These are phyloP conservation scores for Rhinophrynus dorsalis DNA, from an alignment of 2,797 vertebrate genomes.

Conservation along the genomic window DNA sequence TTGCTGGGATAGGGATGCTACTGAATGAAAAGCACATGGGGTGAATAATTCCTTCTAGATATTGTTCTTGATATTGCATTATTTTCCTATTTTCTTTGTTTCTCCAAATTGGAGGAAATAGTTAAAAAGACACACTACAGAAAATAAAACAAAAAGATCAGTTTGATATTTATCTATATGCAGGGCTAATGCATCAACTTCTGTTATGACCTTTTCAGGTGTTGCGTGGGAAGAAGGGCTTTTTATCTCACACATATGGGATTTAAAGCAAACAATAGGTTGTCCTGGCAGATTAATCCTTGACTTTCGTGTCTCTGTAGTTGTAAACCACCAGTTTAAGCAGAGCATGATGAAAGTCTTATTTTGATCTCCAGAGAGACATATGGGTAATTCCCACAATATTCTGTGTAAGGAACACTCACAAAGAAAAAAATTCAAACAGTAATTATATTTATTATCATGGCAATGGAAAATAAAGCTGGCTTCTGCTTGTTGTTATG, in stretches of 20 bases:
- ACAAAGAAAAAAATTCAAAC: not conserved
- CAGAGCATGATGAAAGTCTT: slow-evolving; percentile 15
- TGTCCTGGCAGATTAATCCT: slow-evolving; percentile 30
- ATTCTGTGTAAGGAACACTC: not conserved
- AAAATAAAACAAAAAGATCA: not conserved
- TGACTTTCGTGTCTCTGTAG: slow-evolving; percentile 21
- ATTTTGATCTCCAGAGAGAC: slow-evolving; percentile 19
- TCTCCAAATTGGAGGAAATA: too few species aligned
- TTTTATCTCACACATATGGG: slow-evolving; percentile 13
- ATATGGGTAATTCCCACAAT: slow-evolving; percentile 21
- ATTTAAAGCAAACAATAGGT: slow-evolving; percentile 33
- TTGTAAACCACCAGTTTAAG: slow-evolving; percentile 20
- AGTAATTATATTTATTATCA: not conserved
- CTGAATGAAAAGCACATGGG: too few species aligned
- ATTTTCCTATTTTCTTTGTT: too few species aligned
- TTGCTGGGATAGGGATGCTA: too few species aligned
- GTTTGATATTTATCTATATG: not conserved
- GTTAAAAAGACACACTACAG: too few species aligned
- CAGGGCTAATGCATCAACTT: not conserved
- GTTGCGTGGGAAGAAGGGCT: slow-evolving; percentile 10
- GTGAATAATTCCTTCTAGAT: too few species aligned
- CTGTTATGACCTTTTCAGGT: slow-evolving; percentile 14
- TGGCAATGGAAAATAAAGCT: not conserved
- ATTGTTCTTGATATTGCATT: too few species aligned
- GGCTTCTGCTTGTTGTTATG: not conserved